Base-by-base conservation (phyloP, 2,888 invertebrate genomes). In the Branchipolynoe longqiensis region DNA sequence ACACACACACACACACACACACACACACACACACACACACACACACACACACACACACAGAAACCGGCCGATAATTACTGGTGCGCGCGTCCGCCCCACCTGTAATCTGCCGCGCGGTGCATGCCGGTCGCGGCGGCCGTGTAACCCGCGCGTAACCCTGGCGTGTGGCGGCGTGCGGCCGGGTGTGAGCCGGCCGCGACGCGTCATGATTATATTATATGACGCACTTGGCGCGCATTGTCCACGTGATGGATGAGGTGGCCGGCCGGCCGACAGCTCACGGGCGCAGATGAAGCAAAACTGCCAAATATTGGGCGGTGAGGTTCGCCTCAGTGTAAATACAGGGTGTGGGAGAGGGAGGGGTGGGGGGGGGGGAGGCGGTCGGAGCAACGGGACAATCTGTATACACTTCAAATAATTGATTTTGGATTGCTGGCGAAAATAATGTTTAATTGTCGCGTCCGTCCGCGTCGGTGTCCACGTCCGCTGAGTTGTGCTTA, bases 321-420 rank as follows among this genome's bases (percentile, higher is more conserved):
- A n/a, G 28, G 31, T 62, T 25, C 31, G 62, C 62, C 31, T 62
- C 12, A 62, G 12, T 25, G n/a, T n/a, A n/a, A n/a, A 25, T 28
- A 25, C 56, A n/a, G 56, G 25, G 56, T 56, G 56, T 22, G 56
- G 48, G n/a, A n/a, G n/a, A n/a, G n/a, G n/a, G 56, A 56, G 56
- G 56, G 56, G 56, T 56, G 56, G 22, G 56, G 3, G 56, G 56
- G 56, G 31, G 31, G 28, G 62, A 25, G 62, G 62, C 25, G 62
- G 62, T 62, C 62, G 31, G 25, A 62, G 38, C 36, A 69, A 38
- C 14, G 69, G n/a, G 38, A 1, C 69, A 38, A 69, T 69, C 36
- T 69, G 69, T 69, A 69, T 36, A 69, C 69, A 69, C 69, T 69
- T 38, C 69, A 69, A 33, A 33, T 69, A 18, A 69, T 69, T 33